Base-by-base conservation (phyloP, 2,797 vertebrate species). In the Pterois miles region DNA sequence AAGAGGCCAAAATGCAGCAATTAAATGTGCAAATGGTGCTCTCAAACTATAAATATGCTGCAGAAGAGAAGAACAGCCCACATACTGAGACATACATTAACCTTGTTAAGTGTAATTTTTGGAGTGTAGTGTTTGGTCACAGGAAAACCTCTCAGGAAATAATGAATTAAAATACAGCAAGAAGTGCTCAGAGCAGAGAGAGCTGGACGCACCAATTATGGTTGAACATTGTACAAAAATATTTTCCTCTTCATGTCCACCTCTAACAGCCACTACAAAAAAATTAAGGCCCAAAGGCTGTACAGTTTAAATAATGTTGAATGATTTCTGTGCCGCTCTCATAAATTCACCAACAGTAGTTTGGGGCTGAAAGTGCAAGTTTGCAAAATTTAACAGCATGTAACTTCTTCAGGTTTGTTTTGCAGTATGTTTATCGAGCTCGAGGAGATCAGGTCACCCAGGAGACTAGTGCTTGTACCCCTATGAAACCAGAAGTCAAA, bases 181-280 rank as follows among this genome's bases (percentile, higher is more conserved):
- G 33, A 70, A 40, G 8, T 23, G 22, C 29, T 69, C 12, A 52
- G 46, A 34, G 31, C 63, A 57, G 33, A 4, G 18, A 60, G 29
- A 59, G 34, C 22, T 52, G n/a, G 34, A 27, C 52, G 11, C 8
- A 71, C 13, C 66, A 78, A 38, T 72, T 66, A 68, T 23, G 14
- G 34, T 4, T 58, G 18, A 74, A 79, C 34, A 50, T 62, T 46
- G 36, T 16, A 16, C 34, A 71, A 68, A 79, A 48, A 73, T 58
- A 59, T 63, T 63, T 75, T 56, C 16, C 36, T 59, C 52, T 67
- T 38, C 4, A 31, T 40, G 40, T 38, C 43, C 52, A 5, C 54
- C n/a, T 18, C 27, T 70, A 52, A 77, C 25, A 52, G 57, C 63
- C 66, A 65, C 34, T 27, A 56, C 54, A 76, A 76, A 65, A 66